phyloP scores from a whole-genome alignment of 2,113 vertebrate genomes.

The Formicarius rufipectus region DNA sequence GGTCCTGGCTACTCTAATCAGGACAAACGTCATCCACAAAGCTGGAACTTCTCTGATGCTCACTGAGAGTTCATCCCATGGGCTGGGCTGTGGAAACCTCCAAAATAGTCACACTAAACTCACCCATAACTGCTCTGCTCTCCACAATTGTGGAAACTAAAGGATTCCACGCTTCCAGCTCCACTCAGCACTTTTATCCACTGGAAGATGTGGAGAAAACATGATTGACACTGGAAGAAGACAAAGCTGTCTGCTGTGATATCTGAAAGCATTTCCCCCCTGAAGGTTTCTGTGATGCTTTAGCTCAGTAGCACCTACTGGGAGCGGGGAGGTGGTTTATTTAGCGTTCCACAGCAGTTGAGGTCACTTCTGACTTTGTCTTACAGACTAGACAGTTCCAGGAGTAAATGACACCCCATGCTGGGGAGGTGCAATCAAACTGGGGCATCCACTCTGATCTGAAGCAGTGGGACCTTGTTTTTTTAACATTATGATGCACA shows the following conservation, averaged over 20 bases:
- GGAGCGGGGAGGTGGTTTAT: background rate
- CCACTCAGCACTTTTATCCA: background rate
- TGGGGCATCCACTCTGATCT: background rate
- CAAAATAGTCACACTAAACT: background rate
- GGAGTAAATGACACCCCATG: background rate
- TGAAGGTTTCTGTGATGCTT: background rate
- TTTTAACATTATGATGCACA: background rate
- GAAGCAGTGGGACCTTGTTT: background rate
- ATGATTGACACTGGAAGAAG: background rate
- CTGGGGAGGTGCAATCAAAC: background rate
- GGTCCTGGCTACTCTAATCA: too few species aligned
- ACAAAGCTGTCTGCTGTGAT: background rate
- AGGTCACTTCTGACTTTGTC: background rate
- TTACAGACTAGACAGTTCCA: background rate
- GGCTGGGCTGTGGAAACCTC: background rate
- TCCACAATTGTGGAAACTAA: background rate
- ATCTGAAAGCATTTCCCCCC: background rate
- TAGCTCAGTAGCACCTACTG: background rate
- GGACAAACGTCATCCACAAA: too few species aligned
- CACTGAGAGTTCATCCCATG: background rate
- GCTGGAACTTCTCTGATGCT: background rate
- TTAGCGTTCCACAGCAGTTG: background rate
- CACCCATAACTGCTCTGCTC: background rate
- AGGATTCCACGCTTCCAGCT: background rate
- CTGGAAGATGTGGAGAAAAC: background rate